A percentile compares a stretch with the other conserved stretches of the same genome.
phyloP scores from a whole-genome alignment of 2,797 vertebrate species.

The Falco biarmicus region DNA sequence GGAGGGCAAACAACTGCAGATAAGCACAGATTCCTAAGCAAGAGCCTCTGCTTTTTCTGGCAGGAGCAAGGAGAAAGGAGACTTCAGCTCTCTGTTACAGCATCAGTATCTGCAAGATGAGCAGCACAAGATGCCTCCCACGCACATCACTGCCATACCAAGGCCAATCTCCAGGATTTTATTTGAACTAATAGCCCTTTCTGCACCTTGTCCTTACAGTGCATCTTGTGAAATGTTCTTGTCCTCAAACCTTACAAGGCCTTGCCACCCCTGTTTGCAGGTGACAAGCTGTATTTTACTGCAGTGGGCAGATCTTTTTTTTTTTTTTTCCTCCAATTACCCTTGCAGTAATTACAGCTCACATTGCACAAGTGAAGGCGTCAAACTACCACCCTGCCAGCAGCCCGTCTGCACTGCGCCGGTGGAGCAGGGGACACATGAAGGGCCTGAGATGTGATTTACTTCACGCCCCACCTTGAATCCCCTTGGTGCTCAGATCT shows the following conservation, averaged over 20 bases:
- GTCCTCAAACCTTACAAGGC: not conserved
- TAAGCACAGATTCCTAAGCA: not conserved
- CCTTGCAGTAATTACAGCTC: constrained; percentile 6
- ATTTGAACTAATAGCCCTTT: not conserved
- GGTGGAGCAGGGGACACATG: not conserved
- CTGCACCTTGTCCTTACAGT: not conserved
- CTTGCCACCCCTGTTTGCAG: not conserved
- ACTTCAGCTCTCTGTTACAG: not conserved
- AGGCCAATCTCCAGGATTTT: not conserved
- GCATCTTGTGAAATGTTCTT: not conserved
- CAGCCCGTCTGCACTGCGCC: not conserved
- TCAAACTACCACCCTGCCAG: not conserved
- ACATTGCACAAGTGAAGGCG: not conserved
- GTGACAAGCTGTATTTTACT: not conserved
- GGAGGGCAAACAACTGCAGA: not conserved
- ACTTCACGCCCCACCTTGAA: not conserved
- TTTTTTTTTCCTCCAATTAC: not conserved
- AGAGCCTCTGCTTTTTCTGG: not conserved
- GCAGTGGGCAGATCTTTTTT: not conserved
- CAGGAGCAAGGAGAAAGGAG: not conserved
- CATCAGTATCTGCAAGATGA: not conserved
- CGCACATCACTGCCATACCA: accelerated
- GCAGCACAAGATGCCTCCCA: not conserved
- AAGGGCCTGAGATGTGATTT: not conserved
- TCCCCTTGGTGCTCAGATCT: not conserved